Evolutionary conservation across 1,140 invertebrate species (phyloP).

Genomic region (Zeugodacus cucurbitae): DNA sequence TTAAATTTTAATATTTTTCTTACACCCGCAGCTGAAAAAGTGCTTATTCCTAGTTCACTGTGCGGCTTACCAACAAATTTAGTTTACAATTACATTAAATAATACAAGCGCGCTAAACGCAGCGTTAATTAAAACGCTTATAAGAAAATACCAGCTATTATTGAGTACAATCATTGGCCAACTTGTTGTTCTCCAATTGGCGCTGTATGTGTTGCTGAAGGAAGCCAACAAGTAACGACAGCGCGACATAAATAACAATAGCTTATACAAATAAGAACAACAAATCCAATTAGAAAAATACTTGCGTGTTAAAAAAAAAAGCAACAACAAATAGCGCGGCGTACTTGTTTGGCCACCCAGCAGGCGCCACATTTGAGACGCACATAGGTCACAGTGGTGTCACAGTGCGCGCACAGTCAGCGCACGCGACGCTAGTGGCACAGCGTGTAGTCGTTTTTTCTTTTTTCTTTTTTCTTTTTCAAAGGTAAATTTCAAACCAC

Average conservation of each 20-base stretch:
- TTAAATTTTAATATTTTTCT: too few relatives aligned
- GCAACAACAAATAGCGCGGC: not conserved
- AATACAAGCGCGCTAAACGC: too few relatives aligned
- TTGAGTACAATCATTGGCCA: not conserved
- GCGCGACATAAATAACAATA: not conserved
- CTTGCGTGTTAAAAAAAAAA: not conserved
- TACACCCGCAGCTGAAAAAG: too few relatives aligned
- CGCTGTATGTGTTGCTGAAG: not conserved
- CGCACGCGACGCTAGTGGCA: not conserved
- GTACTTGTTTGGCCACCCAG: not conserved
- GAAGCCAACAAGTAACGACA: not conserved
- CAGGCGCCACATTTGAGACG: not conserved
- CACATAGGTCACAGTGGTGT: not conserved
- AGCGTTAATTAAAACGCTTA: not conserved
- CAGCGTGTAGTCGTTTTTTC: too few relatives aligned
- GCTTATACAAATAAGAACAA: slow-evolving; percentile 22
- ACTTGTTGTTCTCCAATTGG: not conserved
- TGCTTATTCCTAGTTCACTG: too few relatives aligned
- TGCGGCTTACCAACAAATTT: too few relatives aligned
- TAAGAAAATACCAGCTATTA: not conserved
- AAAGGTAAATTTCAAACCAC: not conserved
- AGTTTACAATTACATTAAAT: too few relatives aligned
- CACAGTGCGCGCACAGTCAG: not conserved
- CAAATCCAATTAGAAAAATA: slow-evolving; percentile 37
- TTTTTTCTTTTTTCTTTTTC: too few relatives aligned